These are phyloP conservation scores for Hydrozoanthus gracilis DNA, from an alignment of 92 coral and sea anemone genomes.

Conservation along the genomic window DNA sequence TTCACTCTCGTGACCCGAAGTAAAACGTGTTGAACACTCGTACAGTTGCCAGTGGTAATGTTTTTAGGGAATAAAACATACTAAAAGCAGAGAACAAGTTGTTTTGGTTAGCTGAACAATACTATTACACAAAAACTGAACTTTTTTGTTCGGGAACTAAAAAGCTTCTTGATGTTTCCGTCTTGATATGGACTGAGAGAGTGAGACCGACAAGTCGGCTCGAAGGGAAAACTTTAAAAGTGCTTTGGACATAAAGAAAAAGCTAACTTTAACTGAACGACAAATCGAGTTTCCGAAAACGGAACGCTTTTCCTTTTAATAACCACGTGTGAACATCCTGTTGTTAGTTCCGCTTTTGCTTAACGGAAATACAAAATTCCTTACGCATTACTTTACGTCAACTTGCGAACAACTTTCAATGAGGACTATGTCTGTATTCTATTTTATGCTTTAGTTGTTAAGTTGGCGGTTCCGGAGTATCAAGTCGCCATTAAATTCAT, in stretches of 20 bases:
- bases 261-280: not conserved
- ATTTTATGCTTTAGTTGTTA: not conserved
- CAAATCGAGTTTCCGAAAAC: not conserved
- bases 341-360: constrained; percentile 2
- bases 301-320: not conserved
- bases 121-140: too few relatives aligned
- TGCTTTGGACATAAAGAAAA: too few relatives aligned
- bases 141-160: too few relatives aligned
- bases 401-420: not conserved
- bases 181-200: too few relatives aligned
- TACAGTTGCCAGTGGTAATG: too few relatives aligned
- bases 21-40: not conserved
- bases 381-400: not conserved
- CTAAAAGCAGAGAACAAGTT: too few relatives aligned
- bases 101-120: too few relatives aligned
- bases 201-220: too few relatives aligned
- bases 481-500: not conserved
- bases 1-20: not conserved
- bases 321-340: not conserved
- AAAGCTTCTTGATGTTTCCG: too few relatives aligned
- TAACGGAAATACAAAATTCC: not conserved
- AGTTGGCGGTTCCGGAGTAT: not conserved
- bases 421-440: not conserved
- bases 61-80: too few relatives aligned
- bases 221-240: too few relatives aligned